Conservation (phyloP, 2,888 invertebrate species). For the Hipparchia semele region DNA sequence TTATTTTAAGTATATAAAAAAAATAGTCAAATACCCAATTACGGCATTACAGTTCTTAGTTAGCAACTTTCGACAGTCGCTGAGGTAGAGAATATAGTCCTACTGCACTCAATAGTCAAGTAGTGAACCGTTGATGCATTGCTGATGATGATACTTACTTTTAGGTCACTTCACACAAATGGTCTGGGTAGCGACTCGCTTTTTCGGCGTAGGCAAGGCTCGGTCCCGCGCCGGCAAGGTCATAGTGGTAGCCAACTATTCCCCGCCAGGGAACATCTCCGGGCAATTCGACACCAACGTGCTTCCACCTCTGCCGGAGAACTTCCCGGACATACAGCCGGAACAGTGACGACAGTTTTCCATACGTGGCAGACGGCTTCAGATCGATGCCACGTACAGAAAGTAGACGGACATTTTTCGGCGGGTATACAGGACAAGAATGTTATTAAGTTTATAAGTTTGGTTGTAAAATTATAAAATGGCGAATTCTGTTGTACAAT, state of each 20-base stretch:
- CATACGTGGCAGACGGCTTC: constrained; percentile 71
- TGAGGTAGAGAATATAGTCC: too few relatives aligned
- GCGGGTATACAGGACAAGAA: background rate
- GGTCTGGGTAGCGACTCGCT: constrained; percentile 90
- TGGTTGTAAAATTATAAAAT: too few relatives aligned
- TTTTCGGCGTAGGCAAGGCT: constrained; percentile 92
- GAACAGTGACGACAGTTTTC: constrained; percentile 73
- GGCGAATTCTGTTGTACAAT: too few relatives aligned
- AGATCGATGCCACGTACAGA: constrained; percentile 68
- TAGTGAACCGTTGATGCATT: too few relatives aligned
- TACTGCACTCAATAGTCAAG: too few relatives aligned
- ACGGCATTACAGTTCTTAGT: too few relatives aligned
- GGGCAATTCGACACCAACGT: constrained; percentile 91
- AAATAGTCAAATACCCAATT: too few relatives aligned
- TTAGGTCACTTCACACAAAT: constrained; percentile 94
- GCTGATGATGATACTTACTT: too few relatives aligned
- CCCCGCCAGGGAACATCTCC: constrained; percentile 90
- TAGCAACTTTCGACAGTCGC: too few relatives aligned
- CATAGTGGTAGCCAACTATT: constrained; percentile 93
- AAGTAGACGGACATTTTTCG: constrained; percentile 37
- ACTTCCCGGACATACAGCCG: constrained; percentile 71
- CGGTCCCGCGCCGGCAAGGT: constrained; percentile 89
- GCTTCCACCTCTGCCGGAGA: constrained; percentile 87
- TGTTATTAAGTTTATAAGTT: too few relatives aligned
- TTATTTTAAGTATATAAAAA: too few relatives aligned